Conservation (phyloP, 2,888 invertebrate species). For the Pherbina coryleti region DNA sequence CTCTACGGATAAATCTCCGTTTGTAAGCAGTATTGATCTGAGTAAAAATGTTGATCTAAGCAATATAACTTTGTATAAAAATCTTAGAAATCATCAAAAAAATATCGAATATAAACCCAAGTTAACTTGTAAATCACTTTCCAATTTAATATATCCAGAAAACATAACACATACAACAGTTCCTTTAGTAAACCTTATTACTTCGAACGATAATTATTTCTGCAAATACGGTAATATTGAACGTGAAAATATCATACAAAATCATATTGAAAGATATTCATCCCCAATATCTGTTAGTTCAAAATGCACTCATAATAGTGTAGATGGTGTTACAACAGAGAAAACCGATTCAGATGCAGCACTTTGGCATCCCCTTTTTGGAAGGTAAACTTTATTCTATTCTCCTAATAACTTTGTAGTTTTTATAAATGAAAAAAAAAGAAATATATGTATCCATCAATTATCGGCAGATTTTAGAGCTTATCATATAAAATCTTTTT, state of each 20-base stretch:
- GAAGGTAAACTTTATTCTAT: constrained; percentile 77
- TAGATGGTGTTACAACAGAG: constrained; percentile 68
- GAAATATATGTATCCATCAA: no score
- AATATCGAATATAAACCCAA: constrained; percentile 73
- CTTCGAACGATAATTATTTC: background rate
- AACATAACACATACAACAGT: constrained; percentile 42
- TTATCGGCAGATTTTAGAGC: no score
- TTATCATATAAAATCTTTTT: no score
- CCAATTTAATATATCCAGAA: constrained; percentile 74
- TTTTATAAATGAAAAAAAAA: no score
- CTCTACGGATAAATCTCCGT: background rate
- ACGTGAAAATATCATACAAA: background rate
- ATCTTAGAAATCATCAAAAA: constrained; percentile 63
- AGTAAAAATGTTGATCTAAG: background rate
- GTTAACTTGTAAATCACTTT: constrained; percentile 75
- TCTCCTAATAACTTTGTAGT: no score
- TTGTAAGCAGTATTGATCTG: background rate
- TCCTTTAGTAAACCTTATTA: background rate
- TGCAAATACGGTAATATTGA: background rate
- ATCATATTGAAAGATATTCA: no score
- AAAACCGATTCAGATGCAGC: constrained; percentile 75
- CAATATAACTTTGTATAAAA: constrained; percentile 34
- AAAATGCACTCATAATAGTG: no score
- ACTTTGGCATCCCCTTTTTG: constrained; percentile 88
- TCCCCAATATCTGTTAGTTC: no score